Evolutionary conservation across 2,888 invertebrate genomes (phyloP).

Genomic region (Phragmatobia fuliginosa): DNA sequence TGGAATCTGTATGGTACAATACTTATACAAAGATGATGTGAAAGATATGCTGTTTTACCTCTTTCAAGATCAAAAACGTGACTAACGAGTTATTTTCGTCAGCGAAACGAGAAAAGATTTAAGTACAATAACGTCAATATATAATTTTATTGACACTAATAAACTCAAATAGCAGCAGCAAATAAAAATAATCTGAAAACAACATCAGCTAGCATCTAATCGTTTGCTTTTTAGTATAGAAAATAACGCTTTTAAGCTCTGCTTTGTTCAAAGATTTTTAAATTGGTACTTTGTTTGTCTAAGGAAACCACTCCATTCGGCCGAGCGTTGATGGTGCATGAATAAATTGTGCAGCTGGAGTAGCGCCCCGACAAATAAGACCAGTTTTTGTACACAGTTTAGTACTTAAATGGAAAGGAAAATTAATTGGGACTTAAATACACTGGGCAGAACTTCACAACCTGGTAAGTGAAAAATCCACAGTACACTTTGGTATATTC

Average conservation of each 20-base stretch:
- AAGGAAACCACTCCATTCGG: constrained; percentile 36
- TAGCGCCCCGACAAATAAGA: constrained; percentile 41
- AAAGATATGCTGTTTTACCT: not conserved
- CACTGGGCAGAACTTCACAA: not conserved
- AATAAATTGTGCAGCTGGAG: constrained; percentile 44
- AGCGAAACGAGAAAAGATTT: not conserved
- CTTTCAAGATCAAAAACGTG: not conserved
- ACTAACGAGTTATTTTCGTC: not conserved
- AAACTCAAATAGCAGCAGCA: not conserved
- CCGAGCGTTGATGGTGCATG: constrained; percentile 44
- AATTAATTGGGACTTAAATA: constrained; percentile 27
- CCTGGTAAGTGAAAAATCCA: not conserved
- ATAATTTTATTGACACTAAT: not conserved
- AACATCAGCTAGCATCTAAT: not conserved
- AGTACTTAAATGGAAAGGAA: constrained; percentile 9
- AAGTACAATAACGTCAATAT: not conserved
- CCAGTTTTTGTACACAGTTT: constrained; percentile 21
- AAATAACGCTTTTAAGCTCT: not conserved
- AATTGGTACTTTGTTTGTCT: constrained; percentile 31
- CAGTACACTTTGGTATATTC: not conserved
- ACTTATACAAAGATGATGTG: not conserved
- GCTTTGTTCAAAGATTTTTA: constrained; percentile 33
- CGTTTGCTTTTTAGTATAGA: not conserved
- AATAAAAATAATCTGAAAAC: not conserved
- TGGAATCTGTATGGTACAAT: not conserved